phyloP scores from a whole-genome alignment of 2,113 vertebrate species.

The Platichthys flesus region DNA sequence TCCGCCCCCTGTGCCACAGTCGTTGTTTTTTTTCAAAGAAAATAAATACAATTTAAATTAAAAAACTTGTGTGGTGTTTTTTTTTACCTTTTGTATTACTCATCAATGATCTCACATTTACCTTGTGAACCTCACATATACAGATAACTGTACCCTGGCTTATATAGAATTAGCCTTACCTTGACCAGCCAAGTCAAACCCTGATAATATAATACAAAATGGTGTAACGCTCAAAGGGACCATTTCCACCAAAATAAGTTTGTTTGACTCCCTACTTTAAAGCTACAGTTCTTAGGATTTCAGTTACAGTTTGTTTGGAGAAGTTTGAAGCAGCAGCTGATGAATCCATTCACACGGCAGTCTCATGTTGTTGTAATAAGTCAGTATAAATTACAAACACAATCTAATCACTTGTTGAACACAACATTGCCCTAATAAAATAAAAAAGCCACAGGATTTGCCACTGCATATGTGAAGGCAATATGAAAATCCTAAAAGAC shows the following conservation, averaged over 20 bases:
- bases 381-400: neutral
- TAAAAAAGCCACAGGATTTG: neutral
- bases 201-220: too few species aligned
- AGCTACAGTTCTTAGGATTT: neutral
- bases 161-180: too few species aligned
- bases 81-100: neutral
- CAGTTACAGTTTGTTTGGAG: neutral
- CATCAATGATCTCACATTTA: neutral
- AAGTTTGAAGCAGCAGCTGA: neutral
- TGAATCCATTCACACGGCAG: neutral
- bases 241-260: too few species aligned
- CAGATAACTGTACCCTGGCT: neutral
- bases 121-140: neutral
- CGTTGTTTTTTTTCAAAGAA: neutral
- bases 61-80: neutral
- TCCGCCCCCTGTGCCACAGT: too few species aligned
- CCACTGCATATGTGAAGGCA: neutral
- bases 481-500: neutral
- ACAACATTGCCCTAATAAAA: too few species aligned
- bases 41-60: neutral
- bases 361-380: neutral
- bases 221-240: too few species aligned
- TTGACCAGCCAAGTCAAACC: too few species aligned
- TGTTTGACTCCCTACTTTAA: too few species aligned
- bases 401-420: too few species aligned